Conservation (phyloP, 2,797 vertebrate genomes). For the Sorex maritimensis region DNA sequence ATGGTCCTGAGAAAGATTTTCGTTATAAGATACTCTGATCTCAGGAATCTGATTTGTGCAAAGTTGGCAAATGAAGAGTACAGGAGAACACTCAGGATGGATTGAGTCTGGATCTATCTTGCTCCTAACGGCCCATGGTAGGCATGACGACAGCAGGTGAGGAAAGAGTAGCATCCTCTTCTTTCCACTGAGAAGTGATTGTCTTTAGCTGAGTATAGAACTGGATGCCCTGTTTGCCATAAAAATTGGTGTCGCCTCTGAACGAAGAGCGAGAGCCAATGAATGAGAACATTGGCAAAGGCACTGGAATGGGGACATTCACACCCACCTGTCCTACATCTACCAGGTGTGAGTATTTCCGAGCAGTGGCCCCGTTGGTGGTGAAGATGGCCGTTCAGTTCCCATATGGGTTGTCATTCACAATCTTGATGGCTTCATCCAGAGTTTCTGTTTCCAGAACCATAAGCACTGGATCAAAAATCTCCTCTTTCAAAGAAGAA, state of each 20-base stretch:
- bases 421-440: slow-evolving; percentile 96
- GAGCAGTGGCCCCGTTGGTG: slow-evolving; percentile 97
- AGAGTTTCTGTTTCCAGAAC: slow-evolving; percentile 95
- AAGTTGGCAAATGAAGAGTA: slow-evolving; percentile 78
- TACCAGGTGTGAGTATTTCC: slow-evolving; percentile 97
- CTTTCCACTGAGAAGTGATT: slow-evolving; percentile 98
- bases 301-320: slow-evolving; percentile 98
- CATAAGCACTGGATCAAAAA: slow-evolving; percentile 97
- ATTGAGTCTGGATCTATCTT: slow-evolving; percentile 72
- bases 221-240: slow-evolving; percentile 98
- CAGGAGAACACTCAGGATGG: slow-evolving; percentile 64
- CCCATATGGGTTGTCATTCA: slow-evolving; percentile 97
- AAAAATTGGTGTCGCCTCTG: slow-evolving; percentile 98
- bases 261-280: slow-evolving; percentile 97
- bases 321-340: slow-evolving; percentile 98
- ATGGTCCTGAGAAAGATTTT: slow-evolving; percentile 74
- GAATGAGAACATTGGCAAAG: slow-evolving; percentile 98
- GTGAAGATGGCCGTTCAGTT: slow-evolving; percentile 99
- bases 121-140: slow-evolving; percentile 96
- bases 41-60: slow-evolving; percentile 72
- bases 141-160: slow-evolving; percentile 98
- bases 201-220: slow-evolving; percentile 99
- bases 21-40: slow-evolving; percentile 72
- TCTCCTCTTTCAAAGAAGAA: too few species aligned
- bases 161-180: slow-evolving; percentile 96